Evolutionary conservation across 1,140 invertebrate species (phyloP), one percentile per base, ranked within the genome.

Genomic region (Papilio glaucus): DNA sequence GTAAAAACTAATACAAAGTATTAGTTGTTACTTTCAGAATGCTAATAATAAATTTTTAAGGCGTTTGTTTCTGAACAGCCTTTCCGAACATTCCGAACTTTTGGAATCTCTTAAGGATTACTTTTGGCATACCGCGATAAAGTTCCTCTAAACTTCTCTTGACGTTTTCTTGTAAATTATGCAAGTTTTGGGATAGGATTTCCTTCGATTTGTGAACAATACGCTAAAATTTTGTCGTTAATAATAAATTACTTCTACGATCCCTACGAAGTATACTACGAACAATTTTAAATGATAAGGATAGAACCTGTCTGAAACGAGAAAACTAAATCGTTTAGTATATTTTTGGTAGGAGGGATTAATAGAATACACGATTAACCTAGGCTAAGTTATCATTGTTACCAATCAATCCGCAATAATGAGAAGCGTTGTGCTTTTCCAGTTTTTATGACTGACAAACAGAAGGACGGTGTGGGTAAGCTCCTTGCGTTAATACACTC

Each of bases 101-200:
- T 26, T 9, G n/a, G 42, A 53, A 69, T 67, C 63, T 45, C 63
- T 67, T 33, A 69, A 49, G 29, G 67, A 69, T 69, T 69, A 69
- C 26, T 69, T 69, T 37, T 69, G 67, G 42, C 67, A 69, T 53
- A 69, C 67, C 67, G 42, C 41, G 67, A 49, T 33, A 69, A 49
- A 53, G 41, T 69, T 69, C 21, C 49, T 24, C 62, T 45, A 33
- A 69, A 69, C 26, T 69, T 69, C 37, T 65, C 15, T 29, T 69
- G 41, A 49, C 24, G 41, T 45, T 68, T n/a, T 53, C 13, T 69
- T 69, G 26, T 69, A 69, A 69, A 69, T 69, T 69, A 69, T 69
- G 26, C 42, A 69, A 69, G 67, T 53, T 65, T 38, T 13, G 42
- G 45, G n/a, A 12, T 18, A 24, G 67, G 9, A 37, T 49, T 69